Base-by-base conservation (phyloP, 1,140 invertebrate genomes). In the Drosophila ohnishii region DNA sequence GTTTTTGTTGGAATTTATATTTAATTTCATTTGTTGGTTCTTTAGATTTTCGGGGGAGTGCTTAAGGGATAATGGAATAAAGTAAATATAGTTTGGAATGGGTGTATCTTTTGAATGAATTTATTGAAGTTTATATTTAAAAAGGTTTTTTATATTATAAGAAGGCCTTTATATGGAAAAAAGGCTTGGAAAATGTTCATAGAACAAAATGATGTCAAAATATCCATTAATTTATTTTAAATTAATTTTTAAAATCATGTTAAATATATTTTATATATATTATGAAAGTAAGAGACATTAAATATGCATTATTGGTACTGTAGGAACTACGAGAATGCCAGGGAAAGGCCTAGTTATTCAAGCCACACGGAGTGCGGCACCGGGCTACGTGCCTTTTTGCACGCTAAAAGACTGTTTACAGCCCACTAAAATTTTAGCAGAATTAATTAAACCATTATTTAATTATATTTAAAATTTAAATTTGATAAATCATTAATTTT, bases 11-110 rank as follows among this genome's bases (percentile, higher is more conserved):
- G 13, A 28, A 55, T 42, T 57, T 51, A 53, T 51, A 61, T 67
- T 56, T 61, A 53, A 48, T 60, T 75, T 45, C 11, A 74, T 62
- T 76, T 72, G 39, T 42, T 48, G 53, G 67, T 13, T 77, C 74
- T 84, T 73, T 50, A 1, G 37, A 67, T 59, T 75, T 47, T 55
- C 50, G 39, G 32, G 22, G 45, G 37, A 64, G 32, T 39, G 13
- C 25, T 2, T 7, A 8, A 40, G 22, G 25, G 28, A 51, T 32
- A 28, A n/a, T 4, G 5, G 0, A 35, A 25, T 30, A 10, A 55
- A 32, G 5, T 4, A 45, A 47, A 45, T 39, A 22, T 8, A 0
- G 1, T 64, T 58, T 30, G 30, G 30, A 28, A 28, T 0, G 5
- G 25, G 5, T 28, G 25, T 0, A 28, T 28, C 25, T 5, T 28